phyloP scores from a whole-genome alignment of 2,113 vertebrate genomes.

The Cyrtonyx montezumae region DNA sequence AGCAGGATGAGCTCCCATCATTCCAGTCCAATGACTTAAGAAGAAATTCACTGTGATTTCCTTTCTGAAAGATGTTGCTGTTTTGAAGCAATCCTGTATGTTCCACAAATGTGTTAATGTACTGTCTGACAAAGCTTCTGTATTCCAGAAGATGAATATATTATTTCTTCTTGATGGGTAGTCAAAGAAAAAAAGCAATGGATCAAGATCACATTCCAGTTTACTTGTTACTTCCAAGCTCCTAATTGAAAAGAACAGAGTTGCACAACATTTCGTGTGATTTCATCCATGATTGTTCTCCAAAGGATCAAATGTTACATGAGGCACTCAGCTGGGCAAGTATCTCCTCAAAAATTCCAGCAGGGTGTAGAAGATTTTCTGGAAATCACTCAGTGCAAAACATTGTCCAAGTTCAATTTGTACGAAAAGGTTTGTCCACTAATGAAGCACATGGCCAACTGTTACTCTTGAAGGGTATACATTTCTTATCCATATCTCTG shows the following conservation, averaged over 20 bases:
- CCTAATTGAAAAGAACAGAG: slow-evolving; percentile 35
- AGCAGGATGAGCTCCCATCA: not conserved
- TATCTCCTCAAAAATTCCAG: slow-evolving; percentile 39
- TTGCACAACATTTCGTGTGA: slow-evolving; percentile 55
- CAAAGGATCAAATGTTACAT: slow-evolving; percentile 53
- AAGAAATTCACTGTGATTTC: not conserved
- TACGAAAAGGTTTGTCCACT: not conserved
- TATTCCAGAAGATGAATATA: slow-evolving; percentile 14
- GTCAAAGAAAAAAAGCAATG: slow-evolving; percentile 22
- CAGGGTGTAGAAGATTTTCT: slow-evolving; percentile 63
- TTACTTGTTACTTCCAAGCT: slow-evolving; percentile 61
- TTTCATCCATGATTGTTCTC: slow-evolving; percentile 61
- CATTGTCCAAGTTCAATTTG: slow-evolving; percentile 7
- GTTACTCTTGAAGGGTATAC: not conserved
- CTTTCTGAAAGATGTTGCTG: not conserved
- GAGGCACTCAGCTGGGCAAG: slow-evolving; percentile 46
- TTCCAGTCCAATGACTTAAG: not conserved
- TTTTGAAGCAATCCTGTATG: slow-evolving; percentile 20
- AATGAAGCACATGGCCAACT: not conserved
- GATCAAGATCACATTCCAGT: slow-evolving; percentile 48
- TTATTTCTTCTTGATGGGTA: slow-evolving; percentile 30
- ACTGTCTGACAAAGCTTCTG: not conserved
- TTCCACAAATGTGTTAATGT: not conserved
- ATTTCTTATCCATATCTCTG: not conserved
- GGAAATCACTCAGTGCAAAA: slow-evolving; percentile 26